Percentiles rank a stretch among this genome's conserved stretches.
Conservation (phyloP, 2,113 vertebrate species). For the Proterorhinus semilunaris region DNA sequence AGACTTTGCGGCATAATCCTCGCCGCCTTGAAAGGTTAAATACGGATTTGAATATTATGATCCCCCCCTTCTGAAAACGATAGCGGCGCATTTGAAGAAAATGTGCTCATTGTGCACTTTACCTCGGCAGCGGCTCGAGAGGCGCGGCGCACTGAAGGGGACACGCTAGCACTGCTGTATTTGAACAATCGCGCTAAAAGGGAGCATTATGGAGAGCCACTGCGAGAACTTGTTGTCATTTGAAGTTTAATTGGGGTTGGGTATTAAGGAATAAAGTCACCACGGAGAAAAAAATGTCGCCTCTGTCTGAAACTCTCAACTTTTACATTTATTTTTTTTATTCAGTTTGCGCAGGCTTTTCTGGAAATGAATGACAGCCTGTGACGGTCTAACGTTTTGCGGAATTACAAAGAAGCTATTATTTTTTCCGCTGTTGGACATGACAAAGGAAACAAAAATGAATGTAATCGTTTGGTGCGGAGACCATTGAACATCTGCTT, state of each 20-base stretch:
- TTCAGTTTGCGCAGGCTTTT: not conserved
- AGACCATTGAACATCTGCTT: too few species aligned
- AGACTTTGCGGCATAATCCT: constrained; percentile 79
- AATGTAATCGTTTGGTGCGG: too few species aligned
- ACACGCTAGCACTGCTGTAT: constrained; percentile 53
- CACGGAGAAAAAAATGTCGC: constrained; percentile 16
- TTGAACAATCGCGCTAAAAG: constrained; percentile 41
- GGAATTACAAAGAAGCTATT: too few species aligned
- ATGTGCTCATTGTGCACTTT: constrained; percentile 73
- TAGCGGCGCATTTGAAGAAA: constrained; percentile 67
- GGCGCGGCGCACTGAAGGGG: constrained; percentile 48
- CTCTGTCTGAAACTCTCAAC: not conserved
- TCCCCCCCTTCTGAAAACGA: constrained; percentile 71
- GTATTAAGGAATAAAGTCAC: constrained; percentile 33
- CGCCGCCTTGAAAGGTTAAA: constrained; percentile 79
- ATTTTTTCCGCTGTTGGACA: too few species aligned
- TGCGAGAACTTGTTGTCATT: constrained; percentile 33
- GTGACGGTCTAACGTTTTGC: not conserved
- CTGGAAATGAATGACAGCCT: not conserved
- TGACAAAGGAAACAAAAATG: too few species aligned
- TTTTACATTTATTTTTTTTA: not conserved
- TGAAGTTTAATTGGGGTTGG: constrained; percentile 44
- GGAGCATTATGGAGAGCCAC: constrained; percentile 36
- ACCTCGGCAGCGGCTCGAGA: constrained; percentile 53
- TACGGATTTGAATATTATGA: constrained; percentile 80